These are phyloP conservation scores for Lipotes vexillifer DNA, from an alignment of 2,113 vertebrate genomes.

Conservation along the genomic window DNA sequence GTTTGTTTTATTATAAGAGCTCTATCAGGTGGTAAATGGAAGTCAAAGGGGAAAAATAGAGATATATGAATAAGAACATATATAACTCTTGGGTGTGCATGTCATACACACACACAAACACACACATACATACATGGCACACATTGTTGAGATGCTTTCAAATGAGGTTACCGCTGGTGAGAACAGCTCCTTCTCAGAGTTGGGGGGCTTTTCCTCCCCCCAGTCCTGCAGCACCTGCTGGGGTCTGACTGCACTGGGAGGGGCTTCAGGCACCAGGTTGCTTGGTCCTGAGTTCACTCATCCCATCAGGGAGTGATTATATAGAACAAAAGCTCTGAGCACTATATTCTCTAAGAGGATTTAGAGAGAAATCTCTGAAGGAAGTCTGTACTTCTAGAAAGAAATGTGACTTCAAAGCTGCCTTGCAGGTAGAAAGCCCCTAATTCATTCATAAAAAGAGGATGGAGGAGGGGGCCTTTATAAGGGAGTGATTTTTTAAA, in stretches of 20 bases:
- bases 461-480: not conserved
- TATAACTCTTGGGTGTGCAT: not conserved
- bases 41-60: not conserved
- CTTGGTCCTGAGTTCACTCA: not conserved
- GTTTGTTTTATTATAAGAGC: not conserved
- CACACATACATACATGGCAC: too few relatives aligned
- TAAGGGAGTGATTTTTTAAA: not conserved
- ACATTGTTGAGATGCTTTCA: not conserved
- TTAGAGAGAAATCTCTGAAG: constrained; percentile 48
- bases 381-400: constrained; percentile 24
- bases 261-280: not conserved
- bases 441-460: constrained; percentile 25
- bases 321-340: constrained; percentile 46
- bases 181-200: not conserved
- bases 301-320: constrained; percentile 23
- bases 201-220: not conserved
- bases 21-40: not conserved
- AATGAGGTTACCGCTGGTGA: not conserved
- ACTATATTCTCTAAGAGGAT: constrained; percentile 51
- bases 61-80: not conserved
- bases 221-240: not conserved
- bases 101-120: not conserved
- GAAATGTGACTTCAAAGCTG: constrained; percentile 60
- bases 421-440: not conserved
- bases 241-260: not conserved